Conservation (phyloP, 2,113 vertebrate species). For the Lophius piscatorius region DNA sequence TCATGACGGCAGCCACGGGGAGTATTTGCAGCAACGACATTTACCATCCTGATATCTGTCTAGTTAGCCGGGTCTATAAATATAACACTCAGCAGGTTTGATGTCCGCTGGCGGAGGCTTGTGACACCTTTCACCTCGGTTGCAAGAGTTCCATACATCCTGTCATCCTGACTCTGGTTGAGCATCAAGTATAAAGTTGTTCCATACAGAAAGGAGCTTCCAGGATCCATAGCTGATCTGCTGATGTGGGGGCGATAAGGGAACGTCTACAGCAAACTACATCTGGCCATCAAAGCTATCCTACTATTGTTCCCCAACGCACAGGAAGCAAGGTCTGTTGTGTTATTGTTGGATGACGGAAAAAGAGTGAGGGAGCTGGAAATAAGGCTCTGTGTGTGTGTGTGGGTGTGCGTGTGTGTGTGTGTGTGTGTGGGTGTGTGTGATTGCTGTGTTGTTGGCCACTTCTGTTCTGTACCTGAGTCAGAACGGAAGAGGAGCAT, state of each 20-base stretch:
- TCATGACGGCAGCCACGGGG: no score
- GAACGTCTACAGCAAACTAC: slow-evolving; percentile 62
- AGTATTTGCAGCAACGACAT: no score
- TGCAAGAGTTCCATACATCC: slow-evolving; percentile 35
- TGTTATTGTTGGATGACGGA: slow-evolving; percentile 82
- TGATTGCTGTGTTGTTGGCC: slow-evolving; percentile 10
- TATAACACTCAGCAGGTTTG: no score
- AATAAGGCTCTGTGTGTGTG: slow-evolving; percentile 23
- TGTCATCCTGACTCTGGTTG: slow-evolving; percentile 34
- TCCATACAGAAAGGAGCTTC: slow-evolving; percentile 18
- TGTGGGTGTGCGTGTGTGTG: slow-evolving; percentile 21
- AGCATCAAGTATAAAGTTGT: slow-evolving; percentile 9
- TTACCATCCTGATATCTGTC: no score
- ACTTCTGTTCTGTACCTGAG: slow-evolving; percentile 64
- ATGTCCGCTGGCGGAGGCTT: no score
- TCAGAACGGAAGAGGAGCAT: slow-evolving; percentile 69
- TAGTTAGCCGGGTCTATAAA: no score
- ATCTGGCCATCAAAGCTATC: slow-evolving; percentile 80
- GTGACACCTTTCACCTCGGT: no score
- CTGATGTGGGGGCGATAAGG: slow-evolving; percentile 56
- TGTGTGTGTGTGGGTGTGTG: background rate
- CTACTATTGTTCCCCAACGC: slow-evolving; percentile 78
- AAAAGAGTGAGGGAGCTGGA: slow-evolving; percentile 41
- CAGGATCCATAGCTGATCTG: slow-evolving; percentile 61
- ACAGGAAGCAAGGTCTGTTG: slow-evolving; percentile 78